Conservation (phyloP, 2,113 vertebrate species). For the Pipa parva region DNA sequence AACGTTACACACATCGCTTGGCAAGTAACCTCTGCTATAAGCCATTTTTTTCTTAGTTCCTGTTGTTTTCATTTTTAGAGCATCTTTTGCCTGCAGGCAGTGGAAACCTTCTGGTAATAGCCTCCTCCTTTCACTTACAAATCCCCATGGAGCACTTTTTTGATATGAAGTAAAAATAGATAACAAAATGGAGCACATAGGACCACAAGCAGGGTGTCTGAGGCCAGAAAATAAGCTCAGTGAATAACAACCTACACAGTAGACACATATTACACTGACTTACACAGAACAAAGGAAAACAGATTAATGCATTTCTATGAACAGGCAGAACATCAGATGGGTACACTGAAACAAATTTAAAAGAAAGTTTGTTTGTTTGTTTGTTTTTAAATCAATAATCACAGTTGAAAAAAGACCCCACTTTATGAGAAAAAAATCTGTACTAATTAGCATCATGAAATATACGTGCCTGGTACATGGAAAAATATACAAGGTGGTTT, state of each 20-base stretch:
- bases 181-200: slow-evolving; percentile 6
- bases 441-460: too few species aligned
- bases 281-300: neutral
- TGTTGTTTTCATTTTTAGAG: slow-evolving; percentile 24
- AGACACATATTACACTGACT: slow-evolving; percentile 13
- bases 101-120: slow-evolving; percentile 35
- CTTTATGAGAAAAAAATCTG: too few species aligned
- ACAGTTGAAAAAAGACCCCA: too few species aligned
- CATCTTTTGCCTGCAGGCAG: slow-evolving; percentile 16
- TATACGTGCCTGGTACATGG: neutral
- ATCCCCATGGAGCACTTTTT: slow-evolving; percentile 18
- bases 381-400: too few species aligned
- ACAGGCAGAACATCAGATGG: too few species aligned
- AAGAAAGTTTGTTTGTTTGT: too few species aligned
- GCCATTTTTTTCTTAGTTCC: slow-evolving; percentile 33
- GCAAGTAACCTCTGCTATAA: slow-evolving; percentile 3
- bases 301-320: too few species aligned
- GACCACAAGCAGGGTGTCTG: neutral
- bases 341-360: too few species aligned
- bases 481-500: neutral
- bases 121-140: slow-evolving; percentile 17
- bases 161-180: slow-evolving; percentile 17
- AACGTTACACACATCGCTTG: neutral
- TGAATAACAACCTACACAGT: slow-evolving; percentile 16
- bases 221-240: neutral